Conservation (phyloP, 2,113 vertebrate species). For the Sturnus vulgaris region DNA sequence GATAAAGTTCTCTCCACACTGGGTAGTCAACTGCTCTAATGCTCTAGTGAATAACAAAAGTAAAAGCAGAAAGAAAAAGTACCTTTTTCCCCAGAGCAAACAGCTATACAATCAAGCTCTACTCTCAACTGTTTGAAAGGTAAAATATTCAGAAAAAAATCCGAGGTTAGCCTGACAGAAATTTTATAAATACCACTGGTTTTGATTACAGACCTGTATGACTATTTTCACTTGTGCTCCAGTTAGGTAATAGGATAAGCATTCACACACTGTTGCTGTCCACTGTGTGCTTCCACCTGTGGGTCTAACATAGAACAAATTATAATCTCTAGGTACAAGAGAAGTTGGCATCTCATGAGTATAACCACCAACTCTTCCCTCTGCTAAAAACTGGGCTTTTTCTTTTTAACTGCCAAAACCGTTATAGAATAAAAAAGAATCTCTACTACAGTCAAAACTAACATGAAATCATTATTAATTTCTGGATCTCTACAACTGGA, state of each 20-base stretch:
- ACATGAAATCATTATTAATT: neutral
- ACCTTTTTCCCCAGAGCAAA: neutral
- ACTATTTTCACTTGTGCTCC: slow-evolving; percentile 77
- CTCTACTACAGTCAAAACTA: neutral
- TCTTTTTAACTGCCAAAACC: neutral
- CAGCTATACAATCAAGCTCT: neutral
- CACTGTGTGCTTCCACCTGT: slow-evolving; percentile 84
- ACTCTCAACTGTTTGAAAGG: neutral
- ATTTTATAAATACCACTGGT: neutral
- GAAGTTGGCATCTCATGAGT: neutral
- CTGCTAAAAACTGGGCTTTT: neutral
- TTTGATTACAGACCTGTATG: slow-evolving; percentile 77
- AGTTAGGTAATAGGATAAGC: slow-evolving; percentile 76
- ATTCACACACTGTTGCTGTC: slow-evolving; percentile 90
- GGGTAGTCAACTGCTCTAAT: neutral
- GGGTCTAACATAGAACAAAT: slow-evolving; percentile 75
- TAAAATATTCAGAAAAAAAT: neutral
- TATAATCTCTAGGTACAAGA: neutral
- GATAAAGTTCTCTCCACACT: neutral
- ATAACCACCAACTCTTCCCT: neutral
- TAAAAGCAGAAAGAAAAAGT: neutral
- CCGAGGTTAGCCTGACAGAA: neutral
- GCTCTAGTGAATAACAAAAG: neutral
- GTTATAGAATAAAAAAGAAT: neutral
- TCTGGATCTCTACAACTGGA: neutral